phyloP scores from a whole-genome alignment of 2,113 vertebrate genomes.

The Catagonus wagneri region DNA sequence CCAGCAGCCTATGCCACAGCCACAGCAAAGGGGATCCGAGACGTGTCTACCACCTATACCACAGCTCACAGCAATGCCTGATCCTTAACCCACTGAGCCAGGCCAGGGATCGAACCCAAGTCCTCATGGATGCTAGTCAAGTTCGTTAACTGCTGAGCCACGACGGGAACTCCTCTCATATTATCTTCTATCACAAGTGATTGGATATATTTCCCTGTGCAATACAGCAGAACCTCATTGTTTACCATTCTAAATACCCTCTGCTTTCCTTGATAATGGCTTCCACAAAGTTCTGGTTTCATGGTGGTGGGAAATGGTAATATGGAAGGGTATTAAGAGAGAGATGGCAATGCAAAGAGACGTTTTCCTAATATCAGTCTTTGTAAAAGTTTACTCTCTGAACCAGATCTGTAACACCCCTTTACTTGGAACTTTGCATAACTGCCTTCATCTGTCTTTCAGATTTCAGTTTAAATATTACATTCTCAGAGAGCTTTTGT shows the following conservation, averaged over 20 bases:
- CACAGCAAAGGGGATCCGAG: too few species aligned
- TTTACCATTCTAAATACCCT: background rate
- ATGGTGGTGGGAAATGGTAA: background rate
- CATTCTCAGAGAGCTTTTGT: background rate
- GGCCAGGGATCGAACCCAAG: too few species aligned
- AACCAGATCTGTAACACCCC: background rate
- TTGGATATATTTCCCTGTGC: too few species aligned
- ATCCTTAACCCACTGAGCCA: too few species aligned
- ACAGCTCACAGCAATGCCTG: too few species aligned
- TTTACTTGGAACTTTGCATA: background rate
- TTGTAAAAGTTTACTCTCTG: constrained; percentile 17
- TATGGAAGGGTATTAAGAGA: background rate
- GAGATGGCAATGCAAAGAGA: background rate
- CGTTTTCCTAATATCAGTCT: background rate
- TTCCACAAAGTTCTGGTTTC: background rate
- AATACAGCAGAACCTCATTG: too few species aligned
- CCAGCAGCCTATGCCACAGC: too few species aligned
- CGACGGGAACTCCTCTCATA: too few species aligned
- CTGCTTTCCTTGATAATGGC: background rate
- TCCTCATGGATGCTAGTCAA: too few species aligned
- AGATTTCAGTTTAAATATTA: constrained; percentile 31
- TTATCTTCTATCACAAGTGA: too few species aligned
- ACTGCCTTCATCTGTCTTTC: background rate
- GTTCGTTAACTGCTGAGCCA: too few species aligned
- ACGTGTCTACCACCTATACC: too few species aligned